Conservation (phyloP, 2,113 vertebrate species). For the pig (Sus scrofa) region T2T-Sscrofa CM000812.6:162448001-162448500, state of each 20-base stretch:
- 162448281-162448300: not conserved
- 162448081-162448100: not conserved
- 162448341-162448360: not conserved
- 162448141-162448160: not conserved
- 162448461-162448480: not conserved
- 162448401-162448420: not conserved
- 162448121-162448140: not conserved
- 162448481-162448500: not conserved
- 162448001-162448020: not conserved
- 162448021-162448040: too few species aligned
- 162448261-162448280: not conserved
- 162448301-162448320: not conserved
- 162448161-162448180: not conserved
- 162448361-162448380: slow-evolving; percentile 17
- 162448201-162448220: not conserved
- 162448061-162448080: not conserved
- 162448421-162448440: not conserved
- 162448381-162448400: not conserved
- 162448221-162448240: not conserved
- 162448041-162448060: too few species aligned
- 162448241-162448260: not conserved
- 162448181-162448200: not conserved
- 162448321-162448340: not conserved
- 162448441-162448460: not conserved
- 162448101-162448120: not conserved